These are phyloP conservation scores for Pogonognathellus flavescens DNA, from an alignment of 1,140 invertebrate species.

Conservation along the genomic window DNA sequence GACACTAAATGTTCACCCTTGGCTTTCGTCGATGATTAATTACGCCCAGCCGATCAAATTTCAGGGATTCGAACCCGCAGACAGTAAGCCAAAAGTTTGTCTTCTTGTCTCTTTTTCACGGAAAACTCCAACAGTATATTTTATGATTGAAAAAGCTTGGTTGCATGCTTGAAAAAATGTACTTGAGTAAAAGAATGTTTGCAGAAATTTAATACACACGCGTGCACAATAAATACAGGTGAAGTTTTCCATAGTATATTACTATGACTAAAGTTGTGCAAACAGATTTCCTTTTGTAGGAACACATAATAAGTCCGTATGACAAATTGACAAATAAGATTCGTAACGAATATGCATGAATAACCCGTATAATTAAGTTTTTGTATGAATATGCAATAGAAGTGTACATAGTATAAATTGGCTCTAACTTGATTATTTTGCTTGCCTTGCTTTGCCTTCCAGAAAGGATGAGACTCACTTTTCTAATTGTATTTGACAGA, in stretches of 20 bases:
- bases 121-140: too few relatives aligned
- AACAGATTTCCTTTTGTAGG: too few relatives aligned
- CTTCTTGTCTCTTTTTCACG: background rate
- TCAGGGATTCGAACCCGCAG: slow-evolving; percentile 96
- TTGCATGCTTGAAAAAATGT: too few relatives aligned
- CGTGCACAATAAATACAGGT: too few relatives aligned
- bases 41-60: slow-evolving; percentile 99
- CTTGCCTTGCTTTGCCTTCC: background rate
- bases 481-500: slow-evolving; percentile 74
- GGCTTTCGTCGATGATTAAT: slow-evolving; percentile 98
- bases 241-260: too few relatives aligned
- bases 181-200: too few relatives aligned
- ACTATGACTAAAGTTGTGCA: too few relatives aligned
- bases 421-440: background rate
- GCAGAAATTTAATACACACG: too few relatives aligned
- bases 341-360: background rate
- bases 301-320: background rate
- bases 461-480: slow-evolving; percentile 9
- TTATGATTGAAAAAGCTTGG: too few relatives aligned
- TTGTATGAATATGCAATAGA: background rate
- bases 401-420: background rate
- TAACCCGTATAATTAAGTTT: background rate
- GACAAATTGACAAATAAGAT: background rate
- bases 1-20: slow-evolving; percentile 98
- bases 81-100: slow-evolving; percentile 78